These are phyloP conservation scores for Halichoeres trimaculatus DNA, from an alignment of 2,113 vertebrate species.

Conservation along the genomic window DNA sequence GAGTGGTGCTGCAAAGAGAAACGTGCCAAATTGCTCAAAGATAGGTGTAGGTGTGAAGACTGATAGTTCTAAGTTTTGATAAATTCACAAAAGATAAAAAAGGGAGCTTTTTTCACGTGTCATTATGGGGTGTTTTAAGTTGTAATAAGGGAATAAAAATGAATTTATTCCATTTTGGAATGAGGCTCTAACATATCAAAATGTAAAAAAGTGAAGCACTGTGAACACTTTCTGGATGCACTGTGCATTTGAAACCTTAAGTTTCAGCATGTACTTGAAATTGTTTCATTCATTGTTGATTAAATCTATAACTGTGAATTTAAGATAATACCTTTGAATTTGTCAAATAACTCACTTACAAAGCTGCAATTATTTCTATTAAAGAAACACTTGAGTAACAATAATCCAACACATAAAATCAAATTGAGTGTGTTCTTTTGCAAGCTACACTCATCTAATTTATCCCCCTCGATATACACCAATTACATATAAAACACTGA, in stretches of 20 bases:
- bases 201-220: too few species aligned
- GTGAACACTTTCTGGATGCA: too few species aligned
- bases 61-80: too few species aligned
- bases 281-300: neutral
- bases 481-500: slow-evolving; percentile 75
- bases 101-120: too few species aligned
- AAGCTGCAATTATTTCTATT: slow-evolving; percentile 17
- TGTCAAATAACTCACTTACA: neutral
- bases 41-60: too few species aligned
- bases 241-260: neutral
- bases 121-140: too few species aligned
- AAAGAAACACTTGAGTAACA: slow-evolving; percentile 15
- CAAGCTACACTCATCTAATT: slow-evolving; percentile 52
- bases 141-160: too few species aligned
- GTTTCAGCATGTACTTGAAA: neutral
- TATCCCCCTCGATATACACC: slow-evolving; percentile 57
- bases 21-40: too few species aligned
- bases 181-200: too few species aligned
- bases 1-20: too few species aligned
- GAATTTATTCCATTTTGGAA: too few species aligned
- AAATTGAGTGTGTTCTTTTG: slow-evolving; percentile 1
- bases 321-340: neutral
- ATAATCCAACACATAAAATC: slow-evolving; percentile 11
- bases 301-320: neutral
- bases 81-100: too few species aligned